Percentiles rank a stretch among this genome's conserved stretches.
These are phyloP conservation scores for Sapajus apella DNA, from an alignment of 2,113 vertebrate genomes.

Conservation along the genomic window DNA sequence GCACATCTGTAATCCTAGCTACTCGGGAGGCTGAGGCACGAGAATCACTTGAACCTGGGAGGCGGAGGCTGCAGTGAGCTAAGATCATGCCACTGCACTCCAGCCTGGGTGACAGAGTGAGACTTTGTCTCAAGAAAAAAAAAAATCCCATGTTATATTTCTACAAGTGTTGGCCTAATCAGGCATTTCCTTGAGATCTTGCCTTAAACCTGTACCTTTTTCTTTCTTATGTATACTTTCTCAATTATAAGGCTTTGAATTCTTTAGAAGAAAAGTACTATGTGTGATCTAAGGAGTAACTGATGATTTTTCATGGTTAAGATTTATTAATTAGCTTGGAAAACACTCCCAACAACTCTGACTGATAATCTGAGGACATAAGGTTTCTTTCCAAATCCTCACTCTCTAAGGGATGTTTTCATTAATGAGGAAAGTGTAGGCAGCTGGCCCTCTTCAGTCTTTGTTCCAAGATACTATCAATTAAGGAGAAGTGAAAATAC, in stretches of 20 bases:
- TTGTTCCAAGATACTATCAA: conserved; percentile 25
- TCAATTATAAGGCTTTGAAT: neutral
- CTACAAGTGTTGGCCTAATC: neutral
- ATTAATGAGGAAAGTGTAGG: conserved; percentile 48
- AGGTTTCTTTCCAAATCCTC: conserved; percentile 34
- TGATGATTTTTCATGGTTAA: neutral
- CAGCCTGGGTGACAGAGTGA: no score
- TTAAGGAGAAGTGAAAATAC: conserved; percentile 55
- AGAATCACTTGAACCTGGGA: no score
- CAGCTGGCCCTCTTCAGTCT: conserved; percentile 17
- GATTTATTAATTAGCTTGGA: conserved; percentile 50
- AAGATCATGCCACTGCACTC: no score
- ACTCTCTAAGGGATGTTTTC: neutral
- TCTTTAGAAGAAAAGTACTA: conserved; percentile 8
- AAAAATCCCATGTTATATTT: neutral
- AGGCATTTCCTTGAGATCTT: neutral
- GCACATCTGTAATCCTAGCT: no score
- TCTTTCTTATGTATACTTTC: neutral
- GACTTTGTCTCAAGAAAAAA: no score
- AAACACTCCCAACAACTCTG: conserved; percentile 6
- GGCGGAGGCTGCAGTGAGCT: no score
- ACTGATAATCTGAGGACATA: conserved; percentile 34
- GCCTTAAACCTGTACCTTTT: neutral
- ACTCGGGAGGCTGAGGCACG: no score
- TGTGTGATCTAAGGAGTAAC: neutral